phyloP scores from a whole-genome alignment of 2,797 vertebrate species.

The Triplophysa bombifrons region DNA sequence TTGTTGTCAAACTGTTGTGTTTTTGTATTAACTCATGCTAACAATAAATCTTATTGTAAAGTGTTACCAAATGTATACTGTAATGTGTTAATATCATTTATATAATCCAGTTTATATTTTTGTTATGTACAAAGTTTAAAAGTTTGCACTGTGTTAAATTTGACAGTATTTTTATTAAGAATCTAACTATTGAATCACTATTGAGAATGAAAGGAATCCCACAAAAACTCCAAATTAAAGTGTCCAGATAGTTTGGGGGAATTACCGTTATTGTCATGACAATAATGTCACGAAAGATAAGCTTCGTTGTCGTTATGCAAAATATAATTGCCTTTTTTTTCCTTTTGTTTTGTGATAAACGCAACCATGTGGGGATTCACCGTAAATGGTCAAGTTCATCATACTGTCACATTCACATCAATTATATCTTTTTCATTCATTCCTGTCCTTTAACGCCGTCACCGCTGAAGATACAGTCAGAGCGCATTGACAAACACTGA shows the following conservation, averaged over 20 bases:
- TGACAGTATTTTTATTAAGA: background rate
- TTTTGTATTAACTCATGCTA: too few species aligned
- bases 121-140: too few species aligned
- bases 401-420: slow-evolving; percentile 6
- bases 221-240: background rate
- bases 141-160: background rate
- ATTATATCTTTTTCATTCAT: background rate
- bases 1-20: too few species aligned
- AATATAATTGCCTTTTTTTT: background rate
- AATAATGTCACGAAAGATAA: background rate
- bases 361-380: background rate
- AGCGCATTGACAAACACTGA: slow-evolving; percentile 39
- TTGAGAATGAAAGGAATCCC: background rate
- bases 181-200: background rate
- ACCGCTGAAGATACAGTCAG: slow-evolving; percentile 14
- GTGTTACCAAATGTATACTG: too few species aligned
- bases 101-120: too few species aligned
- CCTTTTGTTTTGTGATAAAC: background rate
- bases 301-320: background rate
- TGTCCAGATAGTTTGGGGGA: background rate
- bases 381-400: background rate
- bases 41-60: too few species aligned
- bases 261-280: background rate
- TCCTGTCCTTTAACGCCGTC: background rate
- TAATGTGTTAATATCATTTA: too few species aligned